Percentiles rank a stretch among this genome's conserved stretches.
Conservation (phyloP, 1,140 invertebrate species). For the Berghia stephanieae region DNA sequence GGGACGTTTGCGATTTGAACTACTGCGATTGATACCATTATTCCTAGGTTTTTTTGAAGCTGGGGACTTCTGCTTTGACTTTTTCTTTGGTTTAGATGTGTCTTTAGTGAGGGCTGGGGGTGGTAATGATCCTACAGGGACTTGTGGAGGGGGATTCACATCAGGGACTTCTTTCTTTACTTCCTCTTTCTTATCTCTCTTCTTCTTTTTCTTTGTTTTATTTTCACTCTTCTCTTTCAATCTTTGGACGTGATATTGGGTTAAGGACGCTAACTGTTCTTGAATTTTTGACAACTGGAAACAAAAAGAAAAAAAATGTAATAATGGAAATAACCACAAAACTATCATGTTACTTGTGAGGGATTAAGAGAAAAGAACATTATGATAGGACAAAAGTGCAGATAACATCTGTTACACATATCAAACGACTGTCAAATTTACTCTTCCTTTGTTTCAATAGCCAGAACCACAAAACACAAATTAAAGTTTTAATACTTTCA, state of each 20-base stretch:
- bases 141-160: slow-evolving; percentile 41
- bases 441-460: too few relatives aligned
- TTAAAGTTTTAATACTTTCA: too few relatives aligned
- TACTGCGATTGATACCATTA: slow-evolving; percentile 38
- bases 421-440: too few relatives aligned
- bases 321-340: not conserved
- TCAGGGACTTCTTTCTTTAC: slow-evolving; percentile 53
- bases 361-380: slow-evolving; percentile 13
- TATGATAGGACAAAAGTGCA: too few relatives aligned
- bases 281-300: slow-evolving; percentile 63
- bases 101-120: slow-evolving; percentile 51
- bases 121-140: slow-evolving; percentile 49
- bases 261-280: slow-evolving; percentile 63
- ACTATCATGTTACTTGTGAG: not conserved
- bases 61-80: slow-evolving; percentile 54
- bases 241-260: slow-evolving; percentile 62
- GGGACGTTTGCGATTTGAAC: slow-evolving; percentile 48
- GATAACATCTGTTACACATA: too few relatives aligned
- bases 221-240: slow-evolving; percentile 75
- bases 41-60: slow-evolving; percentile 50
- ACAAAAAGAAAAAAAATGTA: slow-evolving; percentile 24
- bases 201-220: slow-evolving; percentile 66
- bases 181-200: slow-evolving; percentile 55
- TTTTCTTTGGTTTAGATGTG: slow-evolving; percentile 57
- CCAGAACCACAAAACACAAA: too few relatives aligned